Evolutionary conservation across 2,888 invertebrate genomes (phyloP).

Genomic region (Holacanthella duospinosa): DNA sequence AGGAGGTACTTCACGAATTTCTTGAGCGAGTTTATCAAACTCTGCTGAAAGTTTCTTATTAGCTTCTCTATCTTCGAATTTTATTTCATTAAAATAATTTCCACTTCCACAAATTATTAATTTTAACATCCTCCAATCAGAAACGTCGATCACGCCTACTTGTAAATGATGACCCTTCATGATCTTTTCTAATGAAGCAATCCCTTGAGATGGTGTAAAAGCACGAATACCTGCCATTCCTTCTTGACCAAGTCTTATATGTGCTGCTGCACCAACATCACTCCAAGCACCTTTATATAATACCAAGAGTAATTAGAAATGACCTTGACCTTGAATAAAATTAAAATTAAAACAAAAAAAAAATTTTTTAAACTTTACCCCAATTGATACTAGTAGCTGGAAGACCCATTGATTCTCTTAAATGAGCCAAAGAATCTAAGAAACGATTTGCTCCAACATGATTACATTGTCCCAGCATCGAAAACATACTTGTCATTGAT

Average conservation of each 20-base stretch:
- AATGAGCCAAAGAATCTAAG: not conserved
- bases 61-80: constrained; percentile 10
- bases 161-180: constrained; percentile 16
- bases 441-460: not conserved
- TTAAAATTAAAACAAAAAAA: too few species aligned
- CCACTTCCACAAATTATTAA: constrained; percentile 11
- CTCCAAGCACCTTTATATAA: not conserved
- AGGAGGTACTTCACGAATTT: not conserved
- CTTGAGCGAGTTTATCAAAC: not conserved
- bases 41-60: constrained; percentile 3
- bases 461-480: constrained; percentile 2
- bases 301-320: too few species aligned
- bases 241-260: constrained; percentile 17
- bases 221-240: constrained; percentile 17
- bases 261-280: constrained; percentile 21
- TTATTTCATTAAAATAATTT: constrained; percentile 21
- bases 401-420: not conserved
- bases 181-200: constrained; percentile 17
- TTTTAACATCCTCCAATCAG: constrained; percentile 5
- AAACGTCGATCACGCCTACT: constrained; percentile 16
- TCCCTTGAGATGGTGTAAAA: constrained; percentile 18
- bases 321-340: too few species aligned
- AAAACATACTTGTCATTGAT: not conserved
- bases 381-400: constrained; percentile 3
- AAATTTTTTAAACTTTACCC: constrained; percentile 1